phyloP scores from a whole-genome alignment of 2,888 invertebrate genomes.

The Lypha dubia region DNA sequence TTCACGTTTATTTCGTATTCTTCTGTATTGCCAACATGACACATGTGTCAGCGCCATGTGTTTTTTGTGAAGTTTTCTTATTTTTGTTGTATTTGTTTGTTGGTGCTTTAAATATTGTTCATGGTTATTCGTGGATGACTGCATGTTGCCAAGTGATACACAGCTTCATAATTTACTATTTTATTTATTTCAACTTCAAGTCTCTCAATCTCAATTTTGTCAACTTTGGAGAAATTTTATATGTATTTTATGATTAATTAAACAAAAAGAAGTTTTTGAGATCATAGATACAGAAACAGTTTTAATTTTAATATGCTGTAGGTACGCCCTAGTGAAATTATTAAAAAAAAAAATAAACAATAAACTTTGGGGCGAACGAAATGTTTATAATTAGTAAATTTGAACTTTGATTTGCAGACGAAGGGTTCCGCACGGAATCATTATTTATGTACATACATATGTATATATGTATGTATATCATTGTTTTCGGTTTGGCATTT shows the following conservation, averaged over 20 bases:
- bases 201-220: not conserved
- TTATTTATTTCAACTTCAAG: constrained; percentile 54
- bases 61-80: constrained; percentile 13
- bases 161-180: constrained; percentile 56
- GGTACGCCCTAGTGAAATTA: not conserved
- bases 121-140: constrained; percentile 33
- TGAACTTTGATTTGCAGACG: no score
- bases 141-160: constrained; percentile 63
- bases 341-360: no score
- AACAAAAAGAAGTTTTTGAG: not conserved
- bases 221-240: constrained; percentile 25
- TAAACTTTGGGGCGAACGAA: no score
- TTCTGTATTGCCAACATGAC: constrained; percentile 62
- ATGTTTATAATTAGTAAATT: no score
- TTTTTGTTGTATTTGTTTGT: constrained; percentile 19
- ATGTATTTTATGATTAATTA: constrained; percentile 21
- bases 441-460: no score
- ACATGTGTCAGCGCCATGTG: constrained; percentile 65
- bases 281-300: not conserved
- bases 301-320: no score
- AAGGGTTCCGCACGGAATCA: no score
- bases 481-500: no score
- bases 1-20: constrained; percentile 5
- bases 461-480: no score
- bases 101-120: constrained; percentile 38